Percentiles rank a stretch among this genome's conserved stretches.
Evolutionary conservation across 23 tunicate genomes (phyloP).

Genomic region (Ascidia mentula): DNA sequence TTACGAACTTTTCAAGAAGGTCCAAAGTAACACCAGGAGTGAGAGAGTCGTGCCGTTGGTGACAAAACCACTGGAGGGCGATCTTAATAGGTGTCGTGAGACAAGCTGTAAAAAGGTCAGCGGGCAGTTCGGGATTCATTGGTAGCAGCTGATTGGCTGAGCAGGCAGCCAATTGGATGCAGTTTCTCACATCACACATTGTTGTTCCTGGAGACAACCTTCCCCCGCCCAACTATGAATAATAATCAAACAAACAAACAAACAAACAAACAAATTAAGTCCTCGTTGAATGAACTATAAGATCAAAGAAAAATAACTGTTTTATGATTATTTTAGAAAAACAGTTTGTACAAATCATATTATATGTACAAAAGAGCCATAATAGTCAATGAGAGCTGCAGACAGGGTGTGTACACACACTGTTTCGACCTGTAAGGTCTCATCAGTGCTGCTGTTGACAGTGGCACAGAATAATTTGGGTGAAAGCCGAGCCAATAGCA

Average conservation of each 20-base stretch:
- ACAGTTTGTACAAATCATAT: too few species aligned
- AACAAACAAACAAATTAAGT: too few species aligned
- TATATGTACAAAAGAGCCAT: too few species aligned
- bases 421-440: too few species aligned
- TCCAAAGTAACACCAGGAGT: slow-evolving; percentile 66
- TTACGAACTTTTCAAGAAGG: slow-evolving; percentile 76
- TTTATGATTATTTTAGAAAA: too few species aligned
- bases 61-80: slow-evolving; percentile 95
- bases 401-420: too few species aligned
- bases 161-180: slow-evolving; percentile 94
- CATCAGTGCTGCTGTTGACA: too few species aligned
- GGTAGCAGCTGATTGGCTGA: slow-evolving; percentile 81
- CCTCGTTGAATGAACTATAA: too few species aligned
- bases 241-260: neutral
- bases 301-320: too few species aligned
- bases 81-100: slow-evolving; percentile 94
- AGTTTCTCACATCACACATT: slow-evolving; percentile 66
- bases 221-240: neutral
- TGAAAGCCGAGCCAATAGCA: too few species aligned
- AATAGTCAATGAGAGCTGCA: too few species aligned
- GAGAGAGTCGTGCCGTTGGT: slow-evolving; percentile 73
- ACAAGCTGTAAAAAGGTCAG: slow-evolving; percentile 93
- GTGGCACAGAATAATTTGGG: too few species aligned
- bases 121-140: slow-evolving; percentile 94
- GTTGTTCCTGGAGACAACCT: slow-evolving; percentile 22